Base-by-base conservation (phyloP, 2,113 vertebrate genomes). In the Pachycephala philippinensis region DNA sequence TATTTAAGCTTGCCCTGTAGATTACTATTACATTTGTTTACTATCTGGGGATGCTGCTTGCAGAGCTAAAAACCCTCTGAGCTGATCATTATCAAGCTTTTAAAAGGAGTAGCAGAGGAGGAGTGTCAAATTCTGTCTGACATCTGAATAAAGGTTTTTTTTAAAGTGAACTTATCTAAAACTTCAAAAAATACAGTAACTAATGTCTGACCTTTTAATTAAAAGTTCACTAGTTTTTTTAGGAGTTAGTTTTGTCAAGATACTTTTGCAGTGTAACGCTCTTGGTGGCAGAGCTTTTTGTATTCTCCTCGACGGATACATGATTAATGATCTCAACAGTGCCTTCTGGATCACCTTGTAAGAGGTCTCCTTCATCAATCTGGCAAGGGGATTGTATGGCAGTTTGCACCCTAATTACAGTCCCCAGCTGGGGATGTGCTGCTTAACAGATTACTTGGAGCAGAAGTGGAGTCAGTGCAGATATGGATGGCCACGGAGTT, bases 401-500 rank as follows among this genome's bases (percentile, higher is more conserved):
- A 87, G 92, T 95, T 97, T 94, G 82, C 91, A 96, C 87, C 96
- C 95, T 94, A 97, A 97, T 97, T 97, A 95, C 89, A 77, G 68
- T 96, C 92, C 95, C 86, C 92, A 95, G 90, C 94, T 95, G 90
- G 95, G 95, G 95, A 91, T 89, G 90, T 97, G 91, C 71, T 93
- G 88, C 44, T 90, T 96, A 95, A 94, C 95, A 89, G 92, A 90
- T 97, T 95, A 95, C 91, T 95, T 87, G 87, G 87, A 93, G 76
- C 87, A 93, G 85, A 72, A 81, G 76, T 82, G 40, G 80, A 84
- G 89, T 64, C 47, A 47, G 40, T 1, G 21, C 57, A 69, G 87
- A 90, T 92, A 87, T 31, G 94, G 90, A 88, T 86, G 93, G 76
- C 78, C 66, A 19, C 24, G 49, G 74, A 93, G 61, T 27, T 80